These are phyloP conservation scores for Ginglymostoma cirratum DNA, from an alignment of 2,113 vertebrate species.

Conservation along the genomic window DNA sequence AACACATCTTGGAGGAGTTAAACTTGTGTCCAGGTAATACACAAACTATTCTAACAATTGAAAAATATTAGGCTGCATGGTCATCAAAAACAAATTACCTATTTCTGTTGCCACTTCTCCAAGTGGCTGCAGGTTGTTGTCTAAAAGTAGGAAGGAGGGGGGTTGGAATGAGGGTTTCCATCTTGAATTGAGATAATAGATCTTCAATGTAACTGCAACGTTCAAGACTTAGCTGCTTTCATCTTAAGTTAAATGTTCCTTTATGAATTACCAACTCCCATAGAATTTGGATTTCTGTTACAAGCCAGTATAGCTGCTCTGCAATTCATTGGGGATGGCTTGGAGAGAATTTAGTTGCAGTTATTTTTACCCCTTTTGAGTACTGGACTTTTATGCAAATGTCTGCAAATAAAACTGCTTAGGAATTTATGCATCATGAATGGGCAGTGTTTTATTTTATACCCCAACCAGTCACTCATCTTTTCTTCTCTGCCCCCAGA, in stretches of 20 bases:
- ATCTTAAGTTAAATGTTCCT: not conserved
- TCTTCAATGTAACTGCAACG: not conserved
- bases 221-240: not conserved
- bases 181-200: not conserved
- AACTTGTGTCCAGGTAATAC: not conserved
- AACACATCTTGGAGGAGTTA: not conserved
- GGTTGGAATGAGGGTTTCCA: not conserved
- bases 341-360: not conserved
- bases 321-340: not conserved
- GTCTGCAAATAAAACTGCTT: not conserved
- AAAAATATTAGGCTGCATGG: not conserved
- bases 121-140: not conserved
- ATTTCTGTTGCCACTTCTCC: not conserved
- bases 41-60: not conserved
- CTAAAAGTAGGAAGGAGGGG: not conserved
- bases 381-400: not conserved
- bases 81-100: not conserved
- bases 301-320: not conserved
- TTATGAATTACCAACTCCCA: not conserved
- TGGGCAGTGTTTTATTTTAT: not conserved
- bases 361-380: not conserved
- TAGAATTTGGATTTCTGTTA: not conserved
- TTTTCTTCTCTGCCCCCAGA: not conserved
- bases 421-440: not conserved
- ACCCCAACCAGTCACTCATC: not conserved